phyloP scores from a whole-genome alignment of 2,888 invertebrate genomes.

The Epiblema foenella region DNA sequence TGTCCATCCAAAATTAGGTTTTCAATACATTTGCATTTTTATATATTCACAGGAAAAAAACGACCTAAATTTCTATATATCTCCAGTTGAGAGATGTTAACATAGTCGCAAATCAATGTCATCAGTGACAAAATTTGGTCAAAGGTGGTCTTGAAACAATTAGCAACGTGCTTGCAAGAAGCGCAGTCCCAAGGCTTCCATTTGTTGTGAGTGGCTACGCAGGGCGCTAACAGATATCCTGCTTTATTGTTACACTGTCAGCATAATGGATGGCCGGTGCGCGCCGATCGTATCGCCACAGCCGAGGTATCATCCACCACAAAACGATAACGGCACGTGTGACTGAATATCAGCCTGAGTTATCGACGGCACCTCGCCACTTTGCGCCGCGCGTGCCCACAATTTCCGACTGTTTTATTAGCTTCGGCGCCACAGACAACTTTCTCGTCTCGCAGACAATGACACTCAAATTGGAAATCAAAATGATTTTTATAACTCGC shows the following conservation, averaged over 20 bases:
- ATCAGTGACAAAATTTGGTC: neutral
- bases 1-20: no score
- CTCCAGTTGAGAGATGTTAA: no score
- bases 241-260: conserved; percentile 78
- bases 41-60: no score
- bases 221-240: conserved; percentile 71
- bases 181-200: conserved; percentile 57
- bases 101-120: no score
- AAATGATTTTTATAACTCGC: conserved; percentile 78
- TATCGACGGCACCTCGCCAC: conserved; percentile 59
- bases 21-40: no score
- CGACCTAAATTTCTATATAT: no score
- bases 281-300: conserved; percentile 67
- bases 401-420: conserved; percentile 75
- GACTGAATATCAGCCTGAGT: conserved; percentile 66
- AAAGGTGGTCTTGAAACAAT: conserved; percentile 2
- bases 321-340: conserved; percentile 65
- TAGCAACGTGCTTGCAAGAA: conserved; percentile 23
- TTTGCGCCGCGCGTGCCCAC: conserved; percentile 65
- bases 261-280: conserved; percentile 71
- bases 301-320: conserved; percentile 61
- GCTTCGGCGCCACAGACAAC: conserved; percentile 81
- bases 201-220: conserved; percentile 63
- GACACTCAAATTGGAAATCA: conserved; percentile 79
- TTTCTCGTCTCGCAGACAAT: conserved; percentile 82